These are phyloP conservation scores for Suncus etruscus DNA, from an alignment of 2,113 vertebrate genomes.

Conservation along the genomic window DNA sequence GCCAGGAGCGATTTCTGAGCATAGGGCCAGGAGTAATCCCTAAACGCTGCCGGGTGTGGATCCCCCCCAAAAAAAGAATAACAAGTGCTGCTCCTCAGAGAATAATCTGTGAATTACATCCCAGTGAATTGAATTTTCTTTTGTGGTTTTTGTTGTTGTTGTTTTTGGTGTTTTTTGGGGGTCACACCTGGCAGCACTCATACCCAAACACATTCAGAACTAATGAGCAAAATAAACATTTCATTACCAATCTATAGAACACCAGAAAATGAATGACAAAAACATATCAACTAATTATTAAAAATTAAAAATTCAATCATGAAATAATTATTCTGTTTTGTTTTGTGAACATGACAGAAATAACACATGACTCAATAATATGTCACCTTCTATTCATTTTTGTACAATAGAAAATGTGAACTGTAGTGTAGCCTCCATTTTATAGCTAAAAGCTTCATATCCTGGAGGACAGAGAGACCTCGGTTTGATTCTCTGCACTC, in stretches of 20 bases:
- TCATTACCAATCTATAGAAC: not conserved
- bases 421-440: conserved; percentile 54
- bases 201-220: conserved; percentile 53
- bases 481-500: too few species aligned
- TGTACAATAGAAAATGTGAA: conserved; percentile 61
- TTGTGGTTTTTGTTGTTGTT: too few species aligned
- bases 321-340: conserved; percentile 75
- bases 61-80: too few species aligned
- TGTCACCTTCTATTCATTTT: conserved; percentile 57
- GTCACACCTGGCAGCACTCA: too few species aligned
- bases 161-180: too few species aligned
- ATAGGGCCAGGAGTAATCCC: too few species aligned
- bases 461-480: not conserved
- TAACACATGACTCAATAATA: conserved; percentile 79
- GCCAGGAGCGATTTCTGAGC: too few species aligned
- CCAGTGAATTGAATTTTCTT: too few species aligned
- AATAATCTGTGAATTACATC: too few species aligned
- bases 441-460: conserved; percentile 74
- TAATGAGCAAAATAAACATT: too few species aligned
- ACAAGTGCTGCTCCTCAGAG: too few species aligned
- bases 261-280: conserved; percentile 66
- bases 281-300: conserved; percentile 74
- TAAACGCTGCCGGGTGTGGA: too few species aligned
- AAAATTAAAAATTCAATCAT: conserved; percentile 76
- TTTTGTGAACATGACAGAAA: conserved; percentile 78